phyloP scores from a whole-genome alignment of 1,140 invertebrate genomes.

The Hypsibius dujardini region DNA sequence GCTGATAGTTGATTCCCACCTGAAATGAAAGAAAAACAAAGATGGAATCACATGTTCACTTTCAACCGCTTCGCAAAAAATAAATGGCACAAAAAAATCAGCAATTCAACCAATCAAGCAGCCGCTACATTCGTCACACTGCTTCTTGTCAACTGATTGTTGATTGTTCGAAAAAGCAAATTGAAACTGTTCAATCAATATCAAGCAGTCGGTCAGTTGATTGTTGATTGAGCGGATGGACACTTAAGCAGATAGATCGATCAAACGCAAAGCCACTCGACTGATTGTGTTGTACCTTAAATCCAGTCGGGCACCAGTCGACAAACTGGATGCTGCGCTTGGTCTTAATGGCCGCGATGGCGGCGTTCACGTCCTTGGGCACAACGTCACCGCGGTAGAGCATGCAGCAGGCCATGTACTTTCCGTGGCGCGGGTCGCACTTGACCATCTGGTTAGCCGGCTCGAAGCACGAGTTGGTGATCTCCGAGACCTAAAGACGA shows the following conservation, averaged over 20 bases:
- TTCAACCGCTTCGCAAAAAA: no score
- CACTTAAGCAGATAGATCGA: neutral
- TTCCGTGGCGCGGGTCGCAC: conserved; percentile 35
- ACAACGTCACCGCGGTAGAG: conserved; percentile 57
- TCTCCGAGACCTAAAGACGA: conserved; percentile 45
- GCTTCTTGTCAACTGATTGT: no score
- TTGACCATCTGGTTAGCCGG: conserved; percentile 68
- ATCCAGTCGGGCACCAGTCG: conserved; percentile 62
- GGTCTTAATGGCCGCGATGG: conserved; percentile 64
- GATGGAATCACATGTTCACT: no score
- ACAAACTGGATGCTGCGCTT: conserved; percentile 59
- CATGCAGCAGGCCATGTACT: conserved; percentile 63
- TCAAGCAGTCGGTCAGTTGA: no score
- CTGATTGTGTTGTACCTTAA: conserved; percentile 42
- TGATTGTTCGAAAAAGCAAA: no score
- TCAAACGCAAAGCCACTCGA: no score
- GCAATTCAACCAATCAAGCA: no score
- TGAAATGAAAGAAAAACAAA: conserved; percentile 5
- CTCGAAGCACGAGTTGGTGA: conserved; percentile 62
- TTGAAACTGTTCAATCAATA: no score
- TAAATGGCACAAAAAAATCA: no score
- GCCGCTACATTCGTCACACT: no score
- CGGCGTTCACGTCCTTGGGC: conserved; percentile 67
- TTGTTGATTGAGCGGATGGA: no score
- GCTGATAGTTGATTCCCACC: conserved; percentile 59